Evolutionary conservation across 1,140 invertebrate genomes (phyloP), one percentile per base, ranked within the genome.

Genomic region (Leptinotarsa undecemlineata): DNA sequence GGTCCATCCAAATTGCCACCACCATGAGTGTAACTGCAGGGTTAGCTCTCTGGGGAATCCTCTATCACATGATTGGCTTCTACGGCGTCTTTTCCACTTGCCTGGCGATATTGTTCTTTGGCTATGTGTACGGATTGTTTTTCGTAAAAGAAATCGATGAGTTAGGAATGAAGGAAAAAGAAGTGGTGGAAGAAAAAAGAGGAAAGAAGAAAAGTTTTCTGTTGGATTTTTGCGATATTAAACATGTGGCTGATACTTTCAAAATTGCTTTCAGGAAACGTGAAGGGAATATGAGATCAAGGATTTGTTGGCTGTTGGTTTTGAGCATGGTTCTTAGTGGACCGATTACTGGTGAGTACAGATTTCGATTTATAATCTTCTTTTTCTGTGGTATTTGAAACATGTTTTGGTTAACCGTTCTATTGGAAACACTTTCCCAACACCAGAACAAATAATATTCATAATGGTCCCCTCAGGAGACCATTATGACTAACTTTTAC

Each of bases 31-130:
- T 86, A 26, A 82, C 84, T 3, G 86, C 90, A 8, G 89, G 89
- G 4, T 87, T 87, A 76, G 87, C 88, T 0, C 73, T 90, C 0
- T 87, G 87, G 26, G 88, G 88, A 2, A 82, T 89, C 48, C 75
- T 89, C 13, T 89, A 88, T 77, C 78, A 86, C 26, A 81, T 86
- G 67, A 83, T 89, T 2, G 88, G 89, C 1, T 90, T 88, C 73
- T 90, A 90, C 77, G 89, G 89, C 26, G 88, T 90, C 4, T 90
- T 88, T 79, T 79, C 83, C 1, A 85, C 88, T 63, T 84, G 87
- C 11, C 48, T 84, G 15, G 14, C 57, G 13, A 75, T 85, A 68
- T 82, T 83, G 64, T 66, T 76, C 1, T 74, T 77, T 8, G 81
- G 76, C 2, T 76, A 85, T 3, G 51, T 74, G 5, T 85, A 85